These are phyloP conservation scores for Drosophila austrosaltans DNA, from an alignment of 2,888 invertebrate genomes.

Conservation along the genomic window DNA sequence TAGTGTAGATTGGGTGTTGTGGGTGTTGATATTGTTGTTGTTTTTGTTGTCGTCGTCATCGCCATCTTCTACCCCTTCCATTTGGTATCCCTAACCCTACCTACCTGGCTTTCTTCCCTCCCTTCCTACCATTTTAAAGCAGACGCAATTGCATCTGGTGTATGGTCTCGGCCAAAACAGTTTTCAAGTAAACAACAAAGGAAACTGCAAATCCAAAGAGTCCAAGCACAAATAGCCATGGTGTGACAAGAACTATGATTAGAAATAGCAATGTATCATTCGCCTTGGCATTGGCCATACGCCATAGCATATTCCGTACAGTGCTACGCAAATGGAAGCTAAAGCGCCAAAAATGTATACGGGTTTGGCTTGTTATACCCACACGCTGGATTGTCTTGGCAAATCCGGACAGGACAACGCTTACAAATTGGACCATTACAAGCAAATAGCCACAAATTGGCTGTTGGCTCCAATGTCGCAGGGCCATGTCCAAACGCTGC, in stretches of 20 bases:
- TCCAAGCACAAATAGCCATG: conserved; percentile 66
- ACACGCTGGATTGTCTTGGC: conserved; percentile 14
- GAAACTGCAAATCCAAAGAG: conserved; percentile 63
- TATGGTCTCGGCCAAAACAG: neutral
- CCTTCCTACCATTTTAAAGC: conserved; percentile 10
- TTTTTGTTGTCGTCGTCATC: neutral
- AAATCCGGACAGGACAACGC: conserved; percentile 12
- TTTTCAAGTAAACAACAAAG: conserved; percentile 27
- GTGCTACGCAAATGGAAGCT: conserved; percentile 57
- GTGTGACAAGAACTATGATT: conserved; percentile 55
- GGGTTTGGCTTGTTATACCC: neutral
- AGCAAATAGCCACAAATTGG: conserved; percentile 35
- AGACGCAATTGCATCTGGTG: conserved; percentile 34
- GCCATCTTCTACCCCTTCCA: neutral
- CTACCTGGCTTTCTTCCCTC: neutral
- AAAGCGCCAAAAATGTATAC: conserved; percentile 51
- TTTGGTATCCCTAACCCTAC: neutral
- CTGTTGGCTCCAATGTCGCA: conserved; percentile 17
- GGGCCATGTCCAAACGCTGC: conserved; percentile 21
- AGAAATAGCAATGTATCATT: conserved; percentile 63
- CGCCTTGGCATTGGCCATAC: conserved; percentile 70
- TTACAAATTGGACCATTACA: conserved; percentile 49
- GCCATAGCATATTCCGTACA: conserved; percentile 72
- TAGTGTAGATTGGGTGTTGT: too few relatives aligned
- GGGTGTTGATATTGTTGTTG: neutral